Conservation (phyloP, 2,113 vertebrate species). For the Rhabdornis inornatus region DNA sequence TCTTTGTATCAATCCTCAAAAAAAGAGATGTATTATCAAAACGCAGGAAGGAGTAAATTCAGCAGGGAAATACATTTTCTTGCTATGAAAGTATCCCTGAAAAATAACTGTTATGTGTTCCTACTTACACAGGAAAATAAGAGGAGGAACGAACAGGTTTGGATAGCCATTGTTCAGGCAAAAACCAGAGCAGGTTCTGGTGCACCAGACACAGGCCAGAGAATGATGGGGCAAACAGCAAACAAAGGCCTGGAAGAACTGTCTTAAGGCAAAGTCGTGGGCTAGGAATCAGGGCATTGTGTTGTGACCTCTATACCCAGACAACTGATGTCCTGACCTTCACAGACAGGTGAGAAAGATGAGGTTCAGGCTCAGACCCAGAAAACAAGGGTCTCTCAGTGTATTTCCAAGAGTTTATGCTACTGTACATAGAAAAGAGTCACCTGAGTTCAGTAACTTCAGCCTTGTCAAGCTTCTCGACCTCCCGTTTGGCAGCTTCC, state of each 20-base stretch:
- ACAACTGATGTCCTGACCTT: not conserved
- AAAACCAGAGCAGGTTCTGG: not conserved
- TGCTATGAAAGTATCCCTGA: not conserved
- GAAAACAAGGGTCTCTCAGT: not conserved
- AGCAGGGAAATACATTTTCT: not conserved
- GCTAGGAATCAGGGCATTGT: not conserved
- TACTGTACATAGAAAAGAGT: not conserved
- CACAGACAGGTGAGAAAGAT: not conserved
- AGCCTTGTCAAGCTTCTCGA: slow-evolving; percentile 91
- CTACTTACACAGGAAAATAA: not conserved
- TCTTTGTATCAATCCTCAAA: not conserved
- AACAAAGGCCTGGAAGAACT: not conserved
- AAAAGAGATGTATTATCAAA: not conserved
- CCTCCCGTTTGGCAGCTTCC: slow-evolving; percentile 86
- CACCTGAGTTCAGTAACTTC: slow-evolving; percentile 97
- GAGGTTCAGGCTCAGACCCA: not conserved
- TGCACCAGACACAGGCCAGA: not conserved
- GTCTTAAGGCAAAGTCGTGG: not conserved
- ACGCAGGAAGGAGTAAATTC: not conserved
- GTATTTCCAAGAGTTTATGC: not conserved
- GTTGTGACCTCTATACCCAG: not conserved
- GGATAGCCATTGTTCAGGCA: not conserved
- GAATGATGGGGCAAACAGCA: not conserved
- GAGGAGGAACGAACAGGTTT: not conserved
- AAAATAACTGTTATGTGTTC: not conserved